A percentile compares a stretch with the other conserved stretches of the same genome.
Evolutionary conservation across 2,113 vertebrate genomes (phyloP).

Genomic region (Chaetodon trifascialis): DNA sequence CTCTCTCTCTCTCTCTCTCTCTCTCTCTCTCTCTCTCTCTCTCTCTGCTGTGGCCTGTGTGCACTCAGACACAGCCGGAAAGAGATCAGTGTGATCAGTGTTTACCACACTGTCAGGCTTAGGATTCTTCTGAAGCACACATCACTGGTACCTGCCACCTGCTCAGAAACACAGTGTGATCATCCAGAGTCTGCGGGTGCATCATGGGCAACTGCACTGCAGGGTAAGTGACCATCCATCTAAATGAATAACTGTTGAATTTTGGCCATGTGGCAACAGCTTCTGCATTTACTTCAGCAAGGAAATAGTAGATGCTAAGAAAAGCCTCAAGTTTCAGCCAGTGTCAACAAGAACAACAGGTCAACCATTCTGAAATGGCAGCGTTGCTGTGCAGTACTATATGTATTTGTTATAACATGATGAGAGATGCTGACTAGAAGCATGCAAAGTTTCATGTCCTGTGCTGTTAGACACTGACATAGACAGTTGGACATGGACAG

Average conservation of each 20-base stretch:
- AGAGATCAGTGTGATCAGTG: constrained; percentile 29
- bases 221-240: constrained; percentile 52
- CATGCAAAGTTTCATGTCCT: background rate
- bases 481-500: constrained; percentile 4
- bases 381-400: background rate
- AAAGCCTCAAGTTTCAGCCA: background rate
- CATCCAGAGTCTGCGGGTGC: background rate
- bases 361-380: background rate
- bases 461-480: background rate
- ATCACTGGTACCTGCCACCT: constrained; percentile 3
- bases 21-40: constrained; percentile 22
- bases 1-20: constrained; percentile 15
- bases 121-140: background rate
- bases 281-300: constrained; percentile 25
- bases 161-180: background rate
- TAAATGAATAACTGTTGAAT: background rate
- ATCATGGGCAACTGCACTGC: constrained; percentile 76
- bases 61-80: constrained; percentile 16
- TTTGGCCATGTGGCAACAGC: background rate
- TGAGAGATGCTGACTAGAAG: background rate
- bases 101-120: background rate
- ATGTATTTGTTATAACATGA: background rate
- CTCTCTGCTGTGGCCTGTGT: constrained; percentile 24
- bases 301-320: constrained; percentile 47
- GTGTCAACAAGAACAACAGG: background rate